These are phyloP conservation scores for Metopolophium dirhodum DNA, from an alignment of 1,140 invertebrate genomes.

Conservation along the genomic window DNA sequence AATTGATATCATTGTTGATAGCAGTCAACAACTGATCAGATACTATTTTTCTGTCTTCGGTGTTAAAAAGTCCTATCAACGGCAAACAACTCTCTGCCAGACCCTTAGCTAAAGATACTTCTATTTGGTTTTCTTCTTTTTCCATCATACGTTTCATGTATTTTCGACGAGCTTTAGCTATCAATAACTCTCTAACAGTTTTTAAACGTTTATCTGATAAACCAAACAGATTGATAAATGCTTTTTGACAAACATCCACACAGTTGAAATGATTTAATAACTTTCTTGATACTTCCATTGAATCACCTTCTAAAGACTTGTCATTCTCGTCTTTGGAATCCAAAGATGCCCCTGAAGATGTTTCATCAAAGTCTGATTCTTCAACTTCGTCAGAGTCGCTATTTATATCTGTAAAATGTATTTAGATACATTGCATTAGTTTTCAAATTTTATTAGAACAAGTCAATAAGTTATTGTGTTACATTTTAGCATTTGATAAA, in stretches of 20 bases:
- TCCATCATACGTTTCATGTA: too few relatives aligned
- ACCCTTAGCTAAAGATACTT: too few relatives aligned
- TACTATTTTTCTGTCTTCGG: too few relatives aligned
- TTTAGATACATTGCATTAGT: background rate
- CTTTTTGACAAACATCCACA: slow-evolving; percentile 67
- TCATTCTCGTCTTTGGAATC: slow-evolving; percentile 49
- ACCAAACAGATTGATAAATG: slow-evolving; percentile 66
- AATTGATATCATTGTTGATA: too few relatives aligned
- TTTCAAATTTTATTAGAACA: background rate
- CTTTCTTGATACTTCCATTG: slow-evolving; percentile 11
- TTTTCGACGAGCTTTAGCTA: slow-evolving; percentile 59
- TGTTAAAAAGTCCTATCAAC: too few relatives aligned
- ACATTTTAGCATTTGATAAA: too few relatives aligned
- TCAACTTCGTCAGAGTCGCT: slow-evolving; percentile 41
- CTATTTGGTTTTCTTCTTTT: too few relatives aligned
- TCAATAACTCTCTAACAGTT: slow-evolving; percentile 65
- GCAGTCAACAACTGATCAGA: too few relatives aligned
- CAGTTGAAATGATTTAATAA: slow-evolving; percentile 60
- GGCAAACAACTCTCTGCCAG: too few relatives aligned
- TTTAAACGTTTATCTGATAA: slow-evolving; percentile 67
- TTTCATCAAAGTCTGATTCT: slow-evolving; percentile 52
- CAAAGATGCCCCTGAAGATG: slow-evolving; percentile 35
- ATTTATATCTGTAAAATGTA: slow-evolving; percentile 32
- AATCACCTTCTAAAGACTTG: slow-evolving; percentile 35
- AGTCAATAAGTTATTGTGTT: background rate